Evolutionary conservation across 2,113 vertebrate species (phyloP).

Genomic region (Morone saxatilis): DNA sequence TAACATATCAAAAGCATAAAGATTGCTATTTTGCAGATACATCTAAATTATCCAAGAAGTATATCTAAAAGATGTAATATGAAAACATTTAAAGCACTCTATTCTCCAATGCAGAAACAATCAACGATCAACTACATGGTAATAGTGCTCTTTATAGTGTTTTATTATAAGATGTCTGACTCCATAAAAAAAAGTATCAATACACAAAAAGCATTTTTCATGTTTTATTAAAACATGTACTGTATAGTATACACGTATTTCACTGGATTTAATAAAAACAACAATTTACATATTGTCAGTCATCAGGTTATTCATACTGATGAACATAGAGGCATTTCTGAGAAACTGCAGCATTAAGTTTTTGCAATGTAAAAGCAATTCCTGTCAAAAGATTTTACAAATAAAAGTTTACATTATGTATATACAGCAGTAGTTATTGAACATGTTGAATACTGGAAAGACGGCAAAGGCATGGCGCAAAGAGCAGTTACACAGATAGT

Average conservation of each 20-base stretch:
- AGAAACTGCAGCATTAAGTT: conserved; percentile 57
- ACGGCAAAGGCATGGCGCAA: conserved; percentile 43
- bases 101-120: background rate
- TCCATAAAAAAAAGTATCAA: conserved; percentile 5
- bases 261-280: conserved; percentile 63
- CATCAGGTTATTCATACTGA: conserved; percentile 65
- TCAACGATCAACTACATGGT: background rate
- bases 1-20: background rate
- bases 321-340: conserved; percentile 62
- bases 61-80: background rate
- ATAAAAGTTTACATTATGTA: conserved; percentile 71
- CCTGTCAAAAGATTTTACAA: conserved; percentile 62
- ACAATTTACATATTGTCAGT: conserved; percentile 67
- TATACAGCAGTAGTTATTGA: conserved; percentile 83
- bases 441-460: conserved; percentile 65
- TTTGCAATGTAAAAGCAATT: conserved; percentile 68
- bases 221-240: conserved; percentile 77
- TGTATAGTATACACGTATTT: conserved; percentile 55
- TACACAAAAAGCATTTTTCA: conserved; percentile 48
- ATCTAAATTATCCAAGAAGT: conserved; percentile 3
- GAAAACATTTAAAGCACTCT: background rate
- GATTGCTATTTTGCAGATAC: background rate
- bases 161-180: background rate
- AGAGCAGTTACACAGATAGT: conserved; percentile 54
- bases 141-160: background rate